Percentiles rank a stretch among this genome's conserved stretches.
Evolutionary conservation across 2,888 invertebrate species (phyloP).

Genomic region (Luffia ferchaultella): DNA sequence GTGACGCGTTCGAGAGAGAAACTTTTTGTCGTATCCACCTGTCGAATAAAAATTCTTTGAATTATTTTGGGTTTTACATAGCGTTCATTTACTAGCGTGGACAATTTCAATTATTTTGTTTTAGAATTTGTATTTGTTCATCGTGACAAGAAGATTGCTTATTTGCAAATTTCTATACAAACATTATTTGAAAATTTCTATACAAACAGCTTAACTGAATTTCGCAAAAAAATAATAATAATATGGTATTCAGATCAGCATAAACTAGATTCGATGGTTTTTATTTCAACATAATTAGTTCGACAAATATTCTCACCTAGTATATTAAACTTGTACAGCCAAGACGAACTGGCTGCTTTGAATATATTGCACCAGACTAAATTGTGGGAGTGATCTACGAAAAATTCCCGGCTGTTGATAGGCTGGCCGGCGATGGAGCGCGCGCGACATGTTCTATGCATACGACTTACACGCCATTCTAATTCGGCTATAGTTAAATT

Average conservation of each 20-base stretch:
- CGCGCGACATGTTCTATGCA: slow-evolving; percentile 56
- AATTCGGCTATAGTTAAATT: slow-evolving; percentile 53
- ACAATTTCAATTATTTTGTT: too few species aligned
- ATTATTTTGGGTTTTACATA: too few species aligned
- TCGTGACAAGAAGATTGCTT: too few species aligned
- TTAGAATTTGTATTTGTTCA: not conserved
- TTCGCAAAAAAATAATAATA: too few species aligned
- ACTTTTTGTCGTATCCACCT: slow-evolving; percentile 70
- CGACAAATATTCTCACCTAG: slow-evolving; percentile 69
- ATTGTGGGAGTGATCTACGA: slow-evolving; percentile 71
- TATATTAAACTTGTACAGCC: slow-evolving; percentile 82
- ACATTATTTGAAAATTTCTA: too few species aligned
- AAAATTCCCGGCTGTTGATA: slow-evolving; percentile 78
- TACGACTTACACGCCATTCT: slow-evolving; percentile 43
- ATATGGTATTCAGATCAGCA: too few species aligned
- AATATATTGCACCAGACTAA: slow-evolving; percentile 80
- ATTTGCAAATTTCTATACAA: too few species aligned
- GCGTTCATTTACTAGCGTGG: too few species aligned
- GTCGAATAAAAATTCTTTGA: not conserved
- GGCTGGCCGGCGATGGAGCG: slow-evolving; percentile 32
- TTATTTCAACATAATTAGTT: too few species aligned
- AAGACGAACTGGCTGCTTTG: slow-evolving; percentile 80
- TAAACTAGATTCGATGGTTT: too few species aligned
- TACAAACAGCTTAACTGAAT: too few species aligned
- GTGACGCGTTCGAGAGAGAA: slow-evolving; percentile 64